Evolutionary conservation across 2,888 invertebrate species (phyloP).

Genomic region (Parochlus steinenii): DNA sequence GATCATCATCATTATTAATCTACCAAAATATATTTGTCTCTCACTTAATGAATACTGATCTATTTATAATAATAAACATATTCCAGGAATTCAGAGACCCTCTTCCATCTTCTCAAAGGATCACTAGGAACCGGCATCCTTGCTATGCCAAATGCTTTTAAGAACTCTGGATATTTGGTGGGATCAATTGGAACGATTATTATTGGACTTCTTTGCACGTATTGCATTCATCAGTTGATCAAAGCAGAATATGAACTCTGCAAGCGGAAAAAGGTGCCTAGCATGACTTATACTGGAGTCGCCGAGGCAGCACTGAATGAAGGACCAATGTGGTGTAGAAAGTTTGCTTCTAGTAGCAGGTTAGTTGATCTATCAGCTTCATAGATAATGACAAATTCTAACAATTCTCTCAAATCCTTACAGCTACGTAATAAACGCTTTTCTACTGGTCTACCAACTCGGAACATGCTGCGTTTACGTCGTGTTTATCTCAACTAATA

Average conservation of each 20-base stretch:
- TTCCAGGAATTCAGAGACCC: slow-evolving; percentile 67
- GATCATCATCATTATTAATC: no score
- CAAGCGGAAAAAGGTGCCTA: slow-evolving; percentile 37
- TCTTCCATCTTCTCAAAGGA: slow-evolving; percentile 82
- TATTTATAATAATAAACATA: no score
- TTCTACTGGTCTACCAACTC: slow-evolving; percentile 75
- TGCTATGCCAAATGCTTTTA: slow-evolving; percentile 63
- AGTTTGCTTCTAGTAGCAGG: slow-evolving; percentile 47
- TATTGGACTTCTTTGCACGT: slow-evolving; percentile 79
- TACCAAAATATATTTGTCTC: background rate
- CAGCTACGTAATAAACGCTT: slow-evolving; percentile 49
- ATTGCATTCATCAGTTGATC: slow-evolving; percentile 79
- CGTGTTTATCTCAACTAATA: slow-evolving; percentile 78
- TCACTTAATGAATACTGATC: background rate
- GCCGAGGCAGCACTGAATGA: slow-evolving; percentile 61
- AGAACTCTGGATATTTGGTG: slow-evolving; percentile 42
- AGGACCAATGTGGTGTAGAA: slow-evolving; percentile 51
- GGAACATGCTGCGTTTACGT: slow-evolving; percentile 95
- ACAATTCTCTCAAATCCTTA: slow-evolving; percentile 19
- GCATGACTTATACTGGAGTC: slow-evolving; percentile 64
- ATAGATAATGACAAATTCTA: background rate
- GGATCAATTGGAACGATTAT: slow-evolving; percentile 65
- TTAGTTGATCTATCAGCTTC: slow-evolving; percentile 29
- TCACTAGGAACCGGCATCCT: slow-evolving; percentile 88
- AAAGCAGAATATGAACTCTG: slow-evolving; percentile 41